Evolutionary conservation across 2,797 vertebrate genomes (phyloP).

Genomic region (Sebastolobus altivelis): DNA sequence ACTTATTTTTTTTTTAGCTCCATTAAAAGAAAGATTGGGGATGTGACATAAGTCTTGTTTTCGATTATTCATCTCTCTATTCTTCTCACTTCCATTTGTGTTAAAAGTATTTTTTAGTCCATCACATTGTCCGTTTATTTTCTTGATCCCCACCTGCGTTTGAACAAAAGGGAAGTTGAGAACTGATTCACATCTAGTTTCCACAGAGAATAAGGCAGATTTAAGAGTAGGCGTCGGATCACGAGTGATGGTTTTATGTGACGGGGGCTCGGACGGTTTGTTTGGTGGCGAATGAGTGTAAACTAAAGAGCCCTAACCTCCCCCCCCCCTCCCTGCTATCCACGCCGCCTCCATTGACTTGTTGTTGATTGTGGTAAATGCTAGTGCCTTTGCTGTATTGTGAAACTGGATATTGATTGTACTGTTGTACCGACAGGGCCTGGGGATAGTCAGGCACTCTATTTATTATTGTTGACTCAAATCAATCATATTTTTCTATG

Average conservation of each 20-base stretch:
- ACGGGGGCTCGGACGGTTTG: background rate
- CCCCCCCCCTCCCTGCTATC: conserved; percentile 4
- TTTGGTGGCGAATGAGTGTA: conserved; percentile 16
- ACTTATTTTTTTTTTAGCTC: background rate
- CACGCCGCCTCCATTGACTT: conserved; percentile 68
- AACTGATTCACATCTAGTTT: background rate
- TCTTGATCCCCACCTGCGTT: background rate
- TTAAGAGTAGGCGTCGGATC: background rate
- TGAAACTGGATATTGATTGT: conserved; percentile 88
- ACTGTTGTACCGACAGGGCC: conserved; percentile 82
- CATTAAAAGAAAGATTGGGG: background rate
- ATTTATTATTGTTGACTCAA: conserved; percentile 89
- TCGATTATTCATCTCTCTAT: background rate
- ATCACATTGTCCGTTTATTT: background rate
- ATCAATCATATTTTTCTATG: conserved; percentile 91
- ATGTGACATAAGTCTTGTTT: background rate
- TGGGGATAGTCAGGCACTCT: conserved; percentile 81
- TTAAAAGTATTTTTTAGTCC: background rate
- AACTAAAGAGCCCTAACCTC: background rate
- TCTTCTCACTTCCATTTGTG: background rate
- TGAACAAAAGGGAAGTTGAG: background rate
- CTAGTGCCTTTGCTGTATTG: conserved; percentile 90
- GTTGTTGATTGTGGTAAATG: conserved; percentile 83
- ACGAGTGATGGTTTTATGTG: background rate
- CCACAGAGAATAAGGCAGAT: background rate